Conservation (phyloP, 2,113 vertebrate species). For the Forbesichthys agassizii region DNA sequence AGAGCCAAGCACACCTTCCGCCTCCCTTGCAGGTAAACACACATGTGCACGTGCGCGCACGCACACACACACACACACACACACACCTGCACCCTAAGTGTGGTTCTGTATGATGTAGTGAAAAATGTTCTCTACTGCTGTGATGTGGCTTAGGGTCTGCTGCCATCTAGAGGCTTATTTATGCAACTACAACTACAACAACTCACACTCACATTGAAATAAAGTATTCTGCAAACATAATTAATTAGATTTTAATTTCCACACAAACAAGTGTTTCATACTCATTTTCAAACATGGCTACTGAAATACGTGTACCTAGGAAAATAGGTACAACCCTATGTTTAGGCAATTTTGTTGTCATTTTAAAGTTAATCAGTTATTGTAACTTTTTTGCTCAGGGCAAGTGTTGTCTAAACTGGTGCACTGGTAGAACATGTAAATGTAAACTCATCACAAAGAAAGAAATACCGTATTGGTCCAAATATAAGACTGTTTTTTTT, state of each 20-base stretch:
- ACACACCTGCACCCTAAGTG: constrained; percentile 9
- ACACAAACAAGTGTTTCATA: too few relatives aligned
- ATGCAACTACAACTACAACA: constrained; percentile 7
- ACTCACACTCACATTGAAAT: neutral
- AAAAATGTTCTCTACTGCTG: neutral
- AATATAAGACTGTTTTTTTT: too few relatives aligned
- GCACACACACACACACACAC: constrained; percentile 17
- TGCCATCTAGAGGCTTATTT: constrained; percentile 45
- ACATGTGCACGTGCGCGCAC: neutral
- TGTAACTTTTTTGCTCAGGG: too few relatives aligned
- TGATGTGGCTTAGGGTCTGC: constrained; percentile 26
- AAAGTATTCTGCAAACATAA: neutral
- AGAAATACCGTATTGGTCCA: too few relatives aligned
- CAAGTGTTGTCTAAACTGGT: too few relatives aligned
- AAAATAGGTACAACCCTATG: too few relatives aligned
- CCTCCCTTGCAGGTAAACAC: constrained; percentile 86
- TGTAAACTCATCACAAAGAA: too few relatives aligned
- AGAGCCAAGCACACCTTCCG: constrained; percentile 88
- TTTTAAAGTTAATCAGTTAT: too few relatives aligned
- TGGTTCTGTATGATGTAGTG: neutral
- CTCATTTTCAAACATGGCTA: too few relatives aligned
- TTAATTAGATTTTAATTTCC: neutral
- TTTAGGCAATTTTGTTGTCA: too few relatives aligned
- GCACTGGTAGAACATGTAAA: too few relatives aligned
- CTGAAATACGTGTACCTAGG: too few relatives aligned